These are phyloP conservation scores for Alentia gelatinosa DNA, from an alignment of 2,888 invertebrate genomes.

Conservation along the genomic window DNA sequence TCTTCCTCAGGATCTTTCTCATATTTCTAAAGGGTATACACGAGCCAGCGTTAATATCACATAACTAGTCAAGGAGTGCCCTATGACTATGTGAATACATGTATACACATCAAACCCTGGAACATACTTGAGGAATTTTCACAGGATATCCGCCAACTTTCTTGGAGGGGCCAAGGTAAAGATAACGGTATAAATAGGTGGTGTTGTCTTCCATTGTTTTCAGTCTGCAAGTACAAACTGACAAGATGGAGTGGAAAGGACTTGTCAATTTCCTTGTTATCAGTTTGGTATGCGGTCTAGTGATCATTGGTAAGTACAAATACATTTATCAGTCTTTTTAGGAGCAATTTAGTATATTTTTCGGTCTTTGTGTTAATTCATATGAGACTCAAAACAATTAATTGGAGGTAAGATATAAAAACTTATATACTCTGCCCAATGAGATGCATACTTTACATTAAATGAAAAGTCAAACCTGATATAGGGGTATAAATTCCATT, in stretches of 20 bases:
- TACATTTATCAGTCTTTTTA: neutral
- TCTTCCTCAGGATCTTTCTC: neutral
- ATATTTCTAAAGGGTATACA: neutral
- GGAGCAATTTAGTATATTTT: neutral
- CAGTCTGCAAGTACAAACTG: neutral
- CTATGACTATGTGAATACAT: neutral
- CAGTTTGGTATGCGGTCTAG: neutral
- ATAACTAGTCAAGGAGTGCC: neutral
- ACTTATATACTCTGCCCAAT: no score
- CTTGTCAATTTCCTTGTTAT: neutral
- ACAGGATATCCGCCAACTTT: neutral
- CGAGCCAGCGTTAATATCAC: neutral
- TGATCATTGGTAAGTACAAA: neutral
- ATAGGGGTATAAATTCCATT: no score
- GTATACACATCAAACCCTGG: neutral
- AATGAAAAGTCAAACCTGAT: neutral
- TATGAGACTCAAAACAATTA: neutral
- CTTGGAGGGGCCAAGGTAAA: neutral
- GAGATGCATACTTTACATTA: neutral
- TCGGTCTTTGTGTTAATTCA: neutral
- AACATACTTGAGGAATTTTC: neutral
- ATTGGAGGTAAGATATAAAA: neutral
- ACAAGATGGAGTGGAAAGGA: neutral
- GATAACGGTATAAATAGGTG: neutral
- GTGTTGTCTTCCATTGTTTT: neutral